phyloP scores from a whole-genome alignment of 2,888 invertebrate genomes.

The Drosophila anceps region DNA sequence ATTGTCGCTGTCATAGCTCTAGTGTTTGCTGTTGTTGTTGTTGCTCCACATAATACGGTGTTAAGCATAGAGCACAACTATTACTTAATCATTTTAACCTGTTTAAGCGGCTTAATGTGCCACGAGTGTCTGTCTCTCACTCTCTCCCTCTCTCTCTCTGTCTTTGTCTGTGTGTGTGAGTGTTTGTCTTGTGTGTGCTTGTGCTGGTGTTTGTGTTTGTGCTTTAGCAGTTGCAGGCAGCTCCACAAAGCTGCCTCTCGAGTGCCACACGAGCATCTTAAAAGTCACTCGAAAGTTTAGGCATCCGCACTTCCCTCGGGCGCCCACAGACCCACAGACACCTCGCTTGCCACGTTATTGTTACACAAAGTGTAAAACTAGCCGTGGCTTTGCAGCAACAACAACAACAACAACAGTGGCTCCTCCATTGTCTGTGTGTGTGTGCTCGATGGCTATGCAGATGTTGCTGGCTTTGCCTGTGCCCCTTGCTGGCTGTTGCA shows the following conservation, averaged over 20 bases:
- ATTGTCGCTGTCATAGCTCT: constrained; percentile 40
- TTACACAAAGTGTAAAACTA: constrained; percentile 64
- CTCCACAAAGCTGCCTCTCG: constrained; percentile 51
- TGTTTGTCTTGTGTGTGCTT: constrained; percentile 1
- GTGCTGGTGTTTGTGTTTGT: constrained; percentile 14
- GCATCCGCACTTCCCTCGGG: constrained; percentile 18
- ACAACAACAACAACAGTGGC: constrained; percentile 2
- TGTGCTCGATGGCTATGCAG: constrained; percentile 41
- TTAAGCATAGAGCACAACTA: constrained; percentile 71
- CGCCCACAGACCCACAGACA: constrained; percentile 5
- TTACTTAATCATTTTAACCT: constrained; percentile 78
- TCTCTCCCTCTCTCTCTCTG: constrained; percentile 15
- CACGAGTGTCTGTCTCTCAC: constrained; percentile 41
- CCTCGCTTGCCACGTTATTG: constrained; percentile 32
- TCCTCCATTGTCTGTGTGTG: constrained; percentile 45
- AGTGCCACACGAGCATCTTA: constrained; percentile 62
- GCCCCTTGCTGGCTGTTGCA: background rate
- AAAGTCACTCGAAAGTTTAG: constrained; percentile 63
- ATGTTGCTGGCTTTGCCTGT: constrained; percentile 20
- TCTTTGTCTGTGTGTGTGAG: constrained; percentile 4
- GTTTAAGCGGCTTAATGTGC: constrained; percentile 76
- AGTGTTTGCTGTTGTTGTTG: constrained; percentile 18
- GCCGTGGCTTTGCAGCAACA: constrained; percentile 50
- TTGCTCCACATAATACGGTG: constrained; percentile 40
- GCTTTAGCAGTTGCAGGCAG: constrained; percentile 30